These are phyloP conservation scores for Aphis gossypii DNA, from an alignment of 1,140 invertebrate species.

Conservation along the genomic window DNA sequence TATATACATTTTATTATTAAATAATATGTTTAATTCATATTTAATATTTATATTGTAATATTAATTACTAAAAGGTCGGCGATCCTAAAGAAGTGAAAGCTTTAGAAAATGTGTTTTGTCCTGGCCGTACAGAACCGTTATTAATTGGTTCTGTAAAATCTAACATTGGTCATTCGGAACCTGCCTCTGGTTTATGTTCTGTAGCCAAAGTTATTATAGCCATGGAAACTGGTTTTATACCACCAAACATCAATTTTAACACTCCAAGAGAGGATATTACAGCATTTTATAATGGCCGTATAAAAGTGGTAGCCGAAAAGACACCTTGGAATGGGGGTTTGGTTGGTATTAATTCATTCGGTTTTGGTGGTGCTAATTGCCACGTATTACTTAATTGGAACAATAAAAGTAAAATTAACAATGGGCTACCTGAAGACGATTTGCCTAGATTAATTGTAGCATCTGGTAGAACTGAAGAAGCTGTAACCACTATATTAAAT, in stretches of 20 bases:
- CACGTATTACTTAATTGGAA: constrained; percentile 73
- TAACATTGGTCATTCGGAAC: constrained; percentile 92
- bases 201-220: constrained; percentile 79
- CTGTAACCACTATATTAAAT: constrained; percentile 74
- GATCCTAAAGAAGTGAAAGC: constrained; percentile 90
- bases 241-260: constrained; percentile 77
- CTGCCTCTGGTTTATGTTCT: constrained; percentile 85
- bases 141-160: constrained; percentile 91
- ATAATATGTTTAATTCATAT: constrained; percentile 30
- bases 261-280: constrained; percentile 74
- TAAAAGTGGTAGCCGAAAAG: constrained; percentile 72
- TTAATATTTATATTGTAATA: neutral
- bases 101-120: constrained; percentile 83
- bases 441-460: constrained; percentile 72
- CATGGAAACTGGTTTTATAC: constrained; percentile 74
- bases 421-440: constrained; percentile 66
- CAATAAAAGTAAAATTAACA: constrained; percentile 67
- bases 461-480: constrained; percentile 76
- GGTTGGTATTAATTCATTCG: constrained; percentile 70
- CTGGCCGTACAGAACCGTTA: constrained; percentile 73
- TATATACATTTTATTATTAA: neutral
- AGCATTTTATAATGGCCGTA: constrained; percentile 71
- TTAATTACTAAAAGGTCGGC: constrained; percentile 72
- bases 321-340: constrained; percentile 71
- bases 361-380: constrained; percentile 72